Evolutionary conservation across 64 coral and sea anemone species (phyloP).

Genomic region (Hydrozoanthus tunicans): DNA sequence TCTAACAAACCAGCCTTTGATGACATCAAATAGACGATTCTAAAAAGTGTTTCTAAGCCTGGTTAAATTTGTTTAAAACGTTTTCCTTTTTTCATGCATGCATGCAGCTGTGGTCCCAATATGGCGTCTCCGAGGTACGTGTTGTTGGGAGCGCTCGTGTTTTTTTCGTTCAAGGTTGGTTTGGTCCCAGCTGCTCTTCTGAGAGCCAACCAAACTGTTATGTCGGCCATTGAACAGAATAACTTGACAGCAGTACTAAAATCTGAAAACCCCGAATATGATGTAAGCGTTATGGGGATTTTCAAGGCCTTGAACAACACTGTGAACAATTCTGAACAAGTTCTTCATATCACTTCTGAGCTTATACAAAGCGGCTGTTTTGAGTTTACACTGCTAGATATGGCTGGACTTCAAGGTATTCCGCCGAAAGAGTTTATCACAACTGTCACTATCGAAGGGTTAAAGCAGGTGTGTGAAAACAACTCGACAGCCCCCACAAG

Average conservation of each 20-base stretch:
- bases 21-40: no score
- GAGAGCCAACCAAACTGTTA: slow-evolving; percentile 1
- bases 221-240: not conserved
- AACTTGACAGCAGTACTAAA: not conserved
- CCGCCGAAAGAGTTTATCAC: not conserved
- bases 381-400: not conserved
- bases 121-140: no score
- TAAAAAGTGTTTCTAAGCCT: no score
- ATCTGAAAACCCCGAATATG: not conserved
- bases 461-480: not conserved
- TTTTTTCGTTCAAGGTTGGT: no score
- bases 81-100: no score
- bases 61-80: no score
- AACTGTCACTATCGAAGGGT: not conserved
- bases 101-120: no score
- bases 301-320: not conserved
- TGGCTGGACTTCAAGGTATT: not conserved
- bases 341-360: not conserved
- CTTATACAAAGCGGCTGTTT: slow-evolving; percentile 16
- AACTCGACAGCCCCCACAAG: not conserved
- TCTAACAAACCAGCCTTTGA: no score
- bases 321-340: not conserved
- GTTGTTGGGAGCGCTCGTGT: no score
- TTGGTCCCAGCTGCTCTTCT: not conserved
- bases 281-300: not conserved